These are phyloP conservation scores for Rhaphigaster nebulosa DNA, from an alignment of 2,888 invertebrate genomes.

Conservation along the genomic window DNA sequence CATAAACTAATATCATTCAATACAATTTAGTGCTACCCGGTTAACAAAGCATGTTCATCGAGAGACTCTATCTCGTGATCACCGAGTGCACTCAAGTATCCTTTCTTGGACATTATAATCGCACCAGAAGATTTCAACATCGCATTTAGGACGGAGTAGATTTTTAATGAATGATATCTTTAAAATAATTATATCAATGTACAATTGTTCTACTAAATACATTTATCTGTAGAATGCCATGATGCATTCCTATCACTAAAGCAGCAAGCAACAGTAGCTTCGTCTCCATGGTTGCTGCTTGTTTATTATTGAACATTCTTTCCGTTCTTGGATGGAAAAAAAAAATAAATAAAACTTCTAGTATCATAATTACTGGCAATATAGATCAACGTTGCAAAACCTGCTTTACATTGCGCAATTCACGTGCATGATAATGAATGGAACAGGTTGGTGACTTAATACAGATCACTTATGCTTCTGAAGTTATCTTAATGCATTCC, in stretches of 20 bases:
- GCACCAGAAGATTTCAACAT: no score
- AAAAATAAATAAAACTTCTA: neutral
- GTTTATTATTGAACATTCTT: neutral
- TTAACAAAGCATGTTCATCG: no score
- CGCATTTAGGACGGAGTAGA: no score
- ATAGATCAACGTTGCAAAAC: neutral
- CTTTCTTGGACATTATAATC: no score
- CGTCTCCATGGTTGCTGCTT: neutral
- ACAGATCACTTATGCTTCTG: neutral
- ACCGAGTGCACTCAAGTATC: no score
- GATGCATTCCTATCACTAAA: neutral
- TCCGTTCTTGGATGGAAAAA: neutral
- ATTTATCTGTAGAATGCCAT: neutral
- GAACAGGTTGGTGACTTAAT: conserved; percentile 30
- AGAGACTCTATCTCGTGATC: no score
- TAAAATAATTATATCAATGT: no score
- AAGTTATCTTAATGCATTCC: neutral
- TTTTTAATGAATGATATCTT: no score
- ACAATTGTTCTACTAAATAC: no score
- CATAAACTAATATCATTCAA: no score
- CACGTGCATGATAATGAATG: conserved; percentile 30
- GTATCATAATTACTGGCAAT: neutral
- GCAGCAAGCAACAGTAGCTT: neutral
- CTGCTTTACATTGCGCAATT: neutral
- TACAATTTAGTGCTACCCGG: no score